Percentiles rank a stretch among this genome's conserved stretches.
Conservation (phyloP, 2,113 vertebrate species). For the Anarrhichthys ocellatus region DNA sequence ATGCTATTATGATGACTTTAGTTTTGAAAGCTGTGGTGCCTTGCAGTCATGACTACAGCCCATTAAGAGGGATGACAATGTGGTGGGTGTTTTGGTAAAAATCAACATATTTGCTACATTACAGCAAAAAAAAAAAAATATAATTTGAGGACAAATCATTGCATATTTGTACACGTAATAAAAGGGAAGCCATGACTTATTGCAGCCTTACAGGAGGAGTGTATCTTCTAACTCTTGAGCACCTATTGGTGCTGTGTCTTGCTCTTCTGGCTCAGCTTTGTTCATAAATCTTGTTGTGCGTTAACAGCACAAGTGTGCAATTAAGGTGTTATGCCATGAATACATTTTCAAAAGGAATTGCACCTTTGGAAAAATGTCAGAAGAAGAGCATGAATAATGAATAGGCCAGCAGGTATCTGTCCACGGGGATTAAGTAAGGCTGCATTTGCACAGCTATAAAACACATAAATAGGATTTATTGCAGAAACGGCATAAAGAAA, state of each 20-base stretch:
- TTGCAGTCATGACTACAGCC: not conserved
- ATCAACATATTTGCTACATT: not conserved
- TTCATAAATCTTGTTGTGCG: slow-evolving; percentile 49
- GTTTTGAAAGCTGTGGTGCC: not conserved
- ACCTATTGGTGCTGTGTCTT: slow-evolving; percentile 13
- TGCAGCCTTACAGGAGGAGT: not conserved
- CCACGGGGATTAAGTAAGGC: slow-evolving; percentile 44
- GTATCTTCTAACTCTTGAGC: not conserved
- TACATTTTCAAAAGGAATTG: slow-evolving; percentile 25
- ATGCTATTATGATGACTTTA: not conserved
- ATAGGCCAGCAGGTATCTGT: slow-evolving; percentile 44
- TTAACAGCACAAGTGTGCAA: slow-evolving; percentile 38
- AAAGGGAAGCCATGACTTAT: not conserved
- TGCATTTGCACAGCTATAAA: slow-evolving; percentile 31
- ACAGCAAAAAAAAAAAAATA: not conserved
- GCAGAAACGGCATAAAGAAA: slow-evolving; percentile 32
- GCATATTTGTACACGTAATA: not conserved
- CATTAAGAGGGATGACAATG: not conserved
- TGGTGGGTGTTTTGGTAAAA: not conserved
- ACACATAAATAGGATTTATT: slow-evolving; percentile 30
- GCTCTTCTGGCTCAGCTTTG: not conserved
- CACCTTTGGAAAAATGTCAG: slow-evolving; percentile 35
- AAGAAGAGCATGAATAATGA: slow-evolving; percentile 46
- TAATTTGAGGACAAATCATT: not conserved
- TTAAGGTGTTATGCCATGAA: slow-evolving; percentile 35